Conservation (phyloP, 2,888 invertebrate genomes). For the Podabrus alpinus region DNA sequence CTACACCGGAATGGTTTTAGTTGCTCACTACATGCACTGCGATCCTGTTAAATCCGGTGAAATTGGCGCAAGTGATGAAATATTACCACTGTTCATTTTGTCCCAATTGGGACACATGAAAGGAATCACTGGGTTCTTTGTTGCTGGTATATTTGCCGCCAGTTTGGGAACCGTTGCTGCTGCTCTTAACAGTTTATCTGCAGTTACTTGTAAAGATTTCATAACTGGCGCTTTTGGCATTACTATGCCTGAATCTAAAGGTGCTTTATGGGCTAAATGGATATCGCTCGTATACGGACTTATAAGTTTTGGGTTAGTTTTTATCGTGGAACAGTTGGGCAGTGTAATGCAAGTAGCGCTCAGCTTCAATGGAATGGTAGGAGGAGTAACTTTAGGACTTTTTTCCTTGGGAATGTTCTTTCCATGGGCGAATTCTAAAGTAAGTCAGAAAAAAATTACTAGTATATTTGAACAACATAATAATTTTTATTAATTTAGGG, state of each 20-base stretch:
- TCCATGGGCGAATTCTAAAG: slow-evolving; percentile 83
- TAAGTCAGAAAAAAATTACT: slow-evolving; percentile 46
- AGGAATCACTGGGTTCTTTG: slow-evolving; percentile 90
- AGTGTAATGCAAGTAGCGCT: slow-evolving; percentile 87
- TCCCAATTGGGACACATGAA: slow-evolving; percentile 73
- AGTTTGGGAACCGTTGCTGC: slow-evolving; percentile 95
- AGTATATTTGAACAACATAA: neutral
- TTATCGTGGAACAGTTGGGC: slow-evolving; percentile 84
- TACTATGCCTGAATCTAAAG: slow-evolving; percentile 73
- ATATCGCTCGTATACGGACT: slow-evolving; percentile 72
- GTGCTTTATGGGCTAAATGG: slow-evolving; percentile 73
- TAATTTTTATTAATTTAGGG: slow-evolving; percentile 56
- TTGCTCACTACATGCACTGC: slow-evolving; percentile 79
- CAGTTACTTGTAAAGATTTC: slow-evolving; percentile 88
- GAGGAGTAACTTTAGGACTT: slow-evolving; percentile 84
- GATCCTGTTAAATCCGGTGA: slow-evolving; percentile 78
- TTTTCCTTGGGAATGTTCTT: slow-evolving; percentile 89
- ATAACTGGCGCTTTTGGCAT: slow-evolving; percentile 73
- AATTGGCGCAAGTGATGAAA: slow-evolving; percentile 75
- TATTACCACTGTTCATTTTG: slow-evolving; percentile 90
- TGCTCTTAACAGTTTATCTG: slow-evolving; percentile 91
- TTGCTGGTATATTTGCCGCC: slow-evolving; percentile 94
- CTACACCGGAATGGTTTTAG: slow-evolving; percentile 84
- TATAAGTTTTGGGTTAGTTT: slow-evolving; percentile 71
- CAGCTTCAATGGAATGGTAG: slow-evolving; percentile 87